Percentiles rank a stretch among this genome's conserved stretches.
Evolutionary conservation across 2,888 invertebrate genomes (phyloP).

Genomic region (Meta bourneti): DNA sequence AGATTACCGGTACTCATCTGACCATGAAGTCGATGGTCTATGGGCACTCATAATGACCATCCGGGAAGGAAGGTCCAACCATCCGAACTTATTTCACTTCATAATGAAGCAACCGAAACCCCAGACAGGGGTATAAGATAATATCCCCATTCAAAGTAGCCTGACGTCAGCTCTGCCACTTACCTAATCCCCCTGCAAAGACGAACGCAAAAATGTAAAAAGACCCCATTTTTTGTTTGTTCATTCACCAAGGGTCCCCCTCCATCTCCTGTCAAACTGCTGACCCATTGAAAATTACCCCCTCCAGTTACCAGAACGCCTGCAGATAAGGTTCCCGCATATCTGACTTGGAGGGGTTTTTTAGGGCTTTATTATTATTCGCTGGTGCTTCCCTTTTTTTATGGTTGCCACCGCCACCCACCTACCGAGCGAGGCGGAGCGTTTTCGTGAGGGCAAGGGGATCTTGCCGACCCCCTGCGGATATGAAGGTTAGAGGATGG

Average conservation of each 20-base stretch:
- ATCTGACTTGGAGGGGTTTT: conserved; percentile 15
- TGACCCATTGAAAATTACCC: conserved; percentile 44
- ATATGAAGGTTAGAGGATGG: conserved; percentile 21
- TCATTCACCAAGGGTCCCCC: not conserved
- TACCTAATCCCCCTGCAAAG: not conserved
- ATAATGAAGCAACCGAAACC: not conserved
- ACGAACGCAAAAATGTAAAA: not conserved
- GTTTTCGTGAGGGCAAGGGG: conserved; percentile 15
- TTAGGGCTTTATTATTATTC: conserved; percentile 2
- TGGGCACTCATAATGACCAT: conserved; percentile 15
- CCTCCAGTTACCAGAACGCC: conserved; percentile 35
- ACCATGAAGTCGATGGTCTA: conserved; percentile 4
- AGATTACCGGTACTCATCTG: not conserved
- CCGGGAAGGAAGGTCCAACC: conserved; percentile 26
- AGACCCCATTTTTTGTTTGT: not conserved
- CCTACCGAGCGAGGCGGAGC: not conserved
- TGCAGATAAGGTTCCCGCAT: conserved; percentile 33
- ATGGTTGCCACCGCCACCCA: conserved; percentile 15
- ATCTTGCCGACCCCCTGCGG: not conserved
- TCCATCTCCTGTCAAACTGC: conserved; percentile 2
- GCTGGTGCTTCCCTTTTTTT: conserved; percentile 26
- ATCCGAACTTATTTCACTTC: not conserved
- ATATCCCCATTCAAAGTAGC: not conserved
- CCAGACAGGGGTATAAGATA: conserved; percentile 7
- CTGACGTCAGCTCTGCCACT: conserved; percentile 11